phyloP scores from a whole-genome alignment of 2,888 invertebrate species.

The Alcis repandata region DNA sequence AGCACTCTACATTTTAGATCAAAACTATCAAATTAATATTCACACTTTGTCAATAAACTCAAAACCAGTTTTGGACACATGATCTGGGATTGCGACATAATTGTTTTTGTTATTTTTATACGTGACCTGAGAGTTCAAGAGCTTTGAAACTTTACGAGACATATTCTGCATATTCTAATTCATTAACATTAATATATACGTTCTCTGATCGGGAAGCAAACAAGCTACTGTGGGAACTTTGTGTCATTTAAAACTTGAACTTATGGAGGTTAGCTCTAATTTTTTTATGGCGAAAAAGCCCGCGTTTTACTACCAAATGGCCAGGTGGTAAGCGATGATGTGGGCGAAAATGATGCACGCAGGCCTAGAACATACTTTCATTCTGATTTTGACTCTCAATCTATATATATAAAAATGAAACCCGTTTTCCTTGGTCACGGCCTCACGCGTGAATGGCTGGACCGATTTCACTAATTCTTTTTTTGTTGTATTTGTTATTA shows the following conservation, averaged over 20 bases:
- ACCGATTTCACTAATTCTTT: too few relatives aligned
- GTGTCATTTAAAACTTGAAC: constrained; percentile 8
- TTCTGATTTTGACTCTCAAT: too few relatives aligned
- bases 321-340: too few relatives aligned
- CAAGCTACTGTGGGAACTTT: background rate
- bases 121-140: constrained; percentile 9
- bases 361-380: too few relatives aligned
- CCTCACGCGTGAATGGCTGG: too few relatives aligned
- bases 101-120: background rate
- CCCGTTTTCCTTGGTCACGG: too few relatives aligned
- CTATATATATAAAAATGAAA: too few relatives aligned
- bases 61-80: background rate
- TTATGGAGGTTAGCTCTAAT: background rate
- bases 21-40: background rate
- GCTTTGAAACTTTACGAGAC: background rate
- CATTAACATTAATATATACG: background rate
- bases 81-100: background rate
- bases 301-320: too few relatives aligned
- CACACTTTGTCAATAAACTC: background rate
- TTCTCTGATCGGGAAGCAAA: constrained; percentile 1
- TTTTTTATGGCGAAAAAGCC: too few relatives aligned
- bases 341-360: too few relatives aligned
- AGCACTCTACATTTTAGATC: background rate
- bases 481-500: too few relatives aligned
- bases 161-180: constrained; percentile 2